Conservation (phyloP, 2,113 vertebrate genomes). For the Alaudala cheleensis region DNA sequence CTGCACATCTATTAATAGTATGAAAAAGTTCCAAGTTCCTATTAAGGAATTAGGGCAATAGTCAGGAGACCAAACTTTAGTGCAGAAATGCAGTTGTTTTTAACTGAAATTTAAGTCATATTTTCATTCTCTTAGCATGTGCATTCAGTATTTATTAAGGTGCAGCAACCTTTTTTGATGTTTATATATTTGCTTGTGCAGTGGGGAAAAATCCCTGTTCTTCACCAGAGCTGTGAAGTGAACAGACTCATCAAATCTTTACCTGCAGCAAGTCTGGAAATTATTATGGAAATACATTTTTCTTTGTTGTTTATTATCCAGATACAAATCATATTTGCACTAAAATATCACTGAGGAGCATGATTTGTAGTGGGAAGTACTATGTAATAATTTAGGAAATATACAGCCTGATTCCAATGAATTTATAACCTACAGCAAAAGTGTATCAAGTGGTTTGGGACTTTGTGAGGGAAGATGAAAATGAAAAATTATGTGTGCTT, state of each 20-base stretch:
- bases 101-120: background rate
- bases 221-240: background rate
- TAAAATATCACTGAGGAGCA: background rate
- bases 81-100: background rate
- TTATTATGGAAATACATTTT: background rate
- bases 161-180: background rate
- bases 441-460: background rate
- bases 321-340: background rate
- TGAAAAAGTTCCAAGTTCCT: background rate
- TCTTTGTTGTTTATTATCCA: background rate
- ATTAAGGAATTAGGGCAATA: background rate
- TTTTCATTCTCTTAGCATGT: background rate
- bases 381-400: background rate
- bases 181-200: background rate
- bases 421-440: background rate
- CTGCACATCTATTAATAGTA: background rate
- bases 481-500: background rate
- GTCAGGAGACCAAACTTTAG: background rate
- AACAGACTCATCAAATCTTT: background rate
- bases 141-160: background rate
- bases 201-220: background rate
- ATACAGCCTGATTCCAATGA: background rate
- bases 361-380: background rate
- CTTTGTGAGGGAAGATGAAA: background rate
- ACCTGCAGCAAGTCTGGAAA: background rate